Conservation (phyloP, 2,113 vertebrate genomes). For the Ondatra zibethicus region DNA sequence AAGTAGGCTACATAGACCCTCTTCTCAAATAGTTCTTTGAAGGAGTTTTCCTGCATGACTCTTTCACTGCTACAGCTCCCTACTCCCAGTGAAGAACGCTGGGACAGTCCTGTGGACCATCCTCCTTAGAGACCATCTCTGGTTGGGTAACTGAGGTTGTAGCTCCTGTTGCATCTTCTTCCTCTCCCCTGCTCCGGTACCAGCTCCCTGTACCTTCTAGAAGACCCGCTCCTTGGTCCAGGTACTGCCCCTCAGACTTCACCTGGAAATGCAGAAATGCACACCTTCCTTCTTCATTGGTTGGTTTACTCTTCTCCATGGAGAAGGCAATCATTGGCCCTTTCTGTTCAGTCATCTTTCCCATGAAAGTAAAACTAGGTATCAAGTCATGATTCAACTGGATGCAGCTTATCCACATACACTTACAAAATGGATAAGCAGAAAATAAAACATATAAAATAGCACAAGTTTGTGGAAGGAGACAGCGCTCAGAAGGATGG, state of each 20-base stretch:
- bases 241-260: neutral
- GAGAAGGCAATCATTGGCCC: neutral
- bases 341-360: neutral
- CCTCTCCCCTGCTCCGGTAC: too few species aligned
- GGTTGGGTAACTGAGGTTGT: neutral
- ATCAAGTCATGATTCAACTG: neutral
- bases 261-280: neutral
- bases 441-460: neutral
- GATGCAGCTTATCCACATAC: neutral
- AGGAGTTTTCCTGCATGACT: neutral
- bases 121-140: neutral
- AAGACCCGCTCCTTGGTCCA: too few species aligned
- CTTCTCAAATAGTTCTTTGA: neutral
- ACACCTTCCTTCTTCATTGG: neutral
- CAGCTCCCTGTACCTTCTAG: neutral
- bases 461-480: neutral
- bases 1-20: neutral
- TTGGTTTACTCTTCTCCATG: neutral
- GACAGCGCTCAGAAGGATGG: neutral
- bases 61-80: neutral
- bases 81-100: neutral
- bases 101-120: neutral
- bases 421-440: too few species aligned
- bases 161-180: neutral
- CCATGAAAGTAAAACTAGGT: neutral